Percentiles rank a stretch among this genome's conserved stretches.
These are phyloP conservation scores for Melospiza georgiana DNA, from an alignment of 2,113 vertebrate genomes.

Conservation along the genomic window DNA sequence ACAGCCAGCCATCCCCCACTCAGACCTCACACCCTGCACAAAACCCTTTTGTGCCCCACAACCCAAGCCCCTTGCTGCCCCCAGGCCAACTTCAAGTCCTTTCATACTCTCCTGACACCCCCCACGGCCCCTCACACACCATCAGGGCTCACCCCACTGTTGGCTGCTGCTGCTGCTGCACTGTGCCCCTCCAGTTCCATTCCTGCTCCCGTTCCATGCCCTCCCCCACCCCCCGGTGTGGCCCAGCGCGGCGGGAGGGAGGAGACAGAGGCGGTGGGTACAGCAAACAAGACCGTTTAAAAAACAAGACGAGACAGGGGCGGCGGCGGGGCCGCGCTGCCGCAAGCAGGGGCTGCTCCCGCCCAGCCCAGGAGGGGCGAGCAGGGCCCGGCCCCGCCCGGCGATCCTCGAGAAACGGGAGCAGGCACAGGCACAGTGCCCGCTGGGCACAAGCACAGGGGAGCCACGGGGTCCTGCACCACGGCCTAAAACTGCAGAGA, in stretches of 20 bases:
- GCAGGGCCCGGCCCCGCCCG: constrained; percentile 42
- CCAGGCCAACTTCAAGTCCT: background rate
- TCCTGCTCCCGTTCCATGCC: background rate
- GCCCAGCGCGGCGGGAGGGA: background rate
- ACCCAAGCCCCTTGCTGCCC: background rate
- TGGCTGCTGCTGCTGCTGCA: background rate
- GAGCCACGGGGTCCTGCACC: constrained; percentile 58
- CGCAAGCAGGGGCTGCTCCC: constrained; percentile 14
- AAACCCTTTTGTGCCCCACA: background rate
- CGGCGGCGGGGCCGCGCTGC: background rate
- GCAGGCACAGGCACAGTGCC: constrained; percentile 38
- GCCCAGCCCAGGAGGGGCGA: constrained; percentile 1
- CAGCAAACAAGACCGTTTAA: constrained; percentile 68
- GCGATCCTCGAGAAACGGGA: constrained; percentile 22
- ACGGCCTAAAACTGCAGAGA: constrained; percentile 75
- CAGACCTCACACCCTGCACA: fast-evolving
- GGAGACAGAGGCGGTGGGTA: constrained; percentile 21
- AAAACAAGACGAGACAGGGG: constrained; percentile 30
- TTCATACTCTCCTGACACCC: background rate
- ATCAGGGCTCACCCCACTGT: background rate
- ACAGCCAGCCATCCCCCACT: background rate
- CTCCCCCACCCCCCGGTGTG: too few species aligned
- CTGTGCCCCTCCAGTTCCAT: background rate
- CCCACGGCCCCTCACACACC: background rate
- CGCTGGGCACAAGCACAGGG: background rate